Conservation (phyloP, 2,113 vertebrate species). For the Eupsittula cactorum region DNA sequence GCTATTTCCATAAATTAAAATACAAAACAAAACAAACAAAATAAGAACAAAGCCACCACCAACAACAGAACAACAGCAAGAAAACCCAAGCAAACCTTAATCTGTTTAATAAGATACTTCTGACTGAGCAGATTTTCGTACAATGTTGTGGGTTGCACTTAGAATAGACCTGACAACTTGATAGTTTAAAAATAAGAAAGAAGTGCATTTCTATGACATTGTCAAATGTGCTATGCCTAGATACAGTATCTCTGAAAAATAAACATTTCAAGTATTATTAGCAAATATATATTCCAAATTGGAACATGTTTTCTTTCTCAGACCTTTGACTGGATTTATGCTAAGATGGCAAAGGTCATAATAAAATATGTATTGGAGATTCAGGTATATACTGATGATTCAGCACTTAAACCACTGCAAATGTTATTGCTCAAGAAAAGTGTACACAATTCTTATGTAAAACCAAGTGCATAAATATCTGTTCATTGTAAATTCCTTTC, state of each 20-base stretch:
- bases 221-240: background rate
- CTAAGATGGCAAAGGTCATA: background rate
- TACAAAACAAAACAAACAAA: background rate
- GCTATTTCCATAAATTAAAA: background rate
- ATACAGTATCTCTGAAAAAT: background rate
- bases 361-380: background rate
- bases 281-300: background rate
- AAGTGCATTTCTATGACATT: background rate
- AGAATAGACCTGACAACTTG: background rate
- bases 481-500: background rate
- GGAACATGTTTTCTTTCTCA: background rate
- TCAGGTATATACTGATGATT: background rate
- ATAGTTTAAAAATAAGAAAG: background rate
- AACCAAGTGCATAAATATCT: background rate
- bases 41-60: background rate
- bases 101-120: background rate
- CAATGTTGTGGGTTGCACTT: background rate
- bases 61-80: background rate
- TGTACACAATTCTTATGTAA: background rate
- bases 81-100: background rate
- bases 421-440: background rate
- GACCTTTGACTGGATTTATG: background rate
- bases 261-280: slow-evolving; percentile 9
- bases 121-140: background rate
- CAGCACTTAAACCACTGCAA: background rate